phyloP scores from a whole-genome alignment of 1,140 invertebrate genomes.

The Anthonomus grandis region DNA sequence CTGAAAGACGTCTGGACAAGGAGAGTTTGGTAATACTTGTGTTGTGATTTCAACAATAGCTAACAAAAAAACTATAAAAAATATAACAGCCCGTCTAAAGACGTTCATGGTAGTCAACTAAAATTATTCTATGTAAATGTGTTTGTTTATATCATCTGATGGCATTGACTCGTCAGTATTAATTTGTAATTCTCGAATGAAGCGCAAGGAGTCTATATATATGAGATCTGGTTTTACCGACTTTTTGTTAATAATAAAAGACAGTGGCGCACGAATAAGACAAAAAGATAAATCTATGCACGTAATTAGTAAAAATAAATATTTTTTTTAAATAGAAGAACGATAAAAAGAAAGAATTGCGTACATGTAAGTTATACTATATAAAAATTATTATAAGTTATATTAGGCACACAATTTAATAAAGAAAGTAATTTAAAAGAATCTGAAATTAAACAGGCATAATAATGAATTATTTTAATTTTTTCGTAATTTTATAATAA shows the following conservation, averaged over 20 bases:
- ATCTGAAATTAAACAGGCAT: too few relatives aligned
- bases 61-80: not conserved
- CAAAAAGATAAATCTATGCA: too few relatives aligned
- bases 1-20: constrained; percentile 31
- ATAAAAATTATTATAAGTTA: too few relatives aligned
- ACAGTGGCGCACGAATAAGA: too few relatives aligned
- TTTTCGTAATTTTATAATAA: too few relatives aligned
- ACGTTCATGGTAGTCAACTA: not conserved
- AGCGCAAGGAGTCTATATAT: constrained; percentile 21
- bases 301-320: too few relatives aligned
- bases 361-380: too few relatives aligned
- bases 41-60: constrained; percentile 1
- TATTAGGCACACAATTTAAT: too few relatives aligned
- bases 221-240: constrained; percentile 22
- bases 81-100: not conserved
- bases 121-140: not conserved
- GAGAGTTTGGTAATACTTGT: constrained; percentile 27
- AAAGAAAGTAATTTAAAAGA: too few relatives aligned
- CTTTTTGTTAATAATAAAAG: not conserved
- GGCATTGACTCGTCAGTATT: constrained; percentile 6
- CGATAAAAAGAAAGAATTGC: too few relatives aligned
- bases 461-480: too few relatives aligned
- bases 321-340: too few relatives aligned
- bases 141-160: not conserved
- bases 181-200: constrained; percentile 17